A percentile compares a stretch with the other conserved stretches of the same genome.
These are phyloP conservation scores for Shargacucullia verbasci DNA, from an alignment of 2,888 invertebrate species.

Conservation along the genomic window DNA sequence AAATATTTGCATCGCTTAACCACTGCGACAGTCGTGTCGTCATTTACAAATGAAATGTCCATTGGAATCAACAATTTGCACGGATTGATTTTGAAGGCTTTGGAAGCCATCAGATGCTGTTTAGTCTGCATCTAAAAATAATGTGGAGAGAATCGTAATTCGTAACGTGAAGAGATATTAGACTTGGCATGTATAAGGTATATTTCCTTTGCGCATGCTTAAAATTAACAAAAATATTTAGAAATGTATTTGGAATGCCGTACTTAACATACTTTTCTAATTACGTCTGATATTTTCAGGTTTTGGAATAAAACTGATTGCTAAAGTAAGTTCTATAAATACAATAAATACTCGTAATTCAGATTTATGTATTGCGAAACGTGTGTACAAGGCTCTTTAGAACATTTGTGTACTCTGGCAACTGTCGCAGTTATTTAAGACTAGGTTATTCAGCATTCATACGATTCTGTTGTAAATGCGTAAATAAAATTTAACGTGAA, in stretches of 20 bases:
- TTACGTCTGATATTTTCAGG: constrained; percentile 12
- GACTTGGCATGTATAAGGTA: constrained; percentile 10
- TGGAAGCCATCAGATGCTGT: constrained; percentile 26
- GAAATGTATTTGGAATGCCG: constrained; percentile 11
- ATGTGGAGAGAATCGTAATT: constrained; percentile 14
- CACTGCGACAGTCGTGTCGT: too few relatives aligned
- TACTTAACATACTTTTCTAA: constrained; percentile 25
- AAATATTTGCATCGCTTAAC: too few relatives aligned
- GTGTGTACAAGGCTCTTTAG: too few relatives aligned
- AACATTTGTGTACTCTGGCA: too few relatives aligned
- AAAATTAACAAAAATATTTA: constrained; percentile 33
- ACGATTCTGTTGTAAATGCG: too few relatives aligned
- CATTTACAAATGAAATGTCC: constrained; percentile 7
- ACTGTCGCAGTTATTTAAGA: too few relatives aligned
- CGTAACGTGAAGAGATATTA: background rate
- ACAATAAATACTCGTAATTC: too few relatives aligned
- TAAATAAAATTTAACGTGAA: too few relatives aligned
- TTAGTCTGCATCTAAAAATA: constrained; percentile 48
- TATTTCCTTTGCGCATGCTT: constrained; percentile 37
- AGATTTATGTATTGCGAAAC: too few relatives aligned
- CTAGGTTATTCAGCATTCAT: too few relatives aligned
- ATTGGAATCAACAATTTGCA: constrained; percentile 9
- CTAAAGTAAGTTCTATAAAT: too few relatives aligned
- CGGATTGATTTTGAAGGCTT: constrained; percentile 31
- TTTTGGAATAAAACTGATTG: too few relatives aligned